These are phyloP conservation scores for Hirtodrosophila cameraria DNA, from an alignment of 2,888 invertebrate genomes.

Conservation along the genomic window DNA sequence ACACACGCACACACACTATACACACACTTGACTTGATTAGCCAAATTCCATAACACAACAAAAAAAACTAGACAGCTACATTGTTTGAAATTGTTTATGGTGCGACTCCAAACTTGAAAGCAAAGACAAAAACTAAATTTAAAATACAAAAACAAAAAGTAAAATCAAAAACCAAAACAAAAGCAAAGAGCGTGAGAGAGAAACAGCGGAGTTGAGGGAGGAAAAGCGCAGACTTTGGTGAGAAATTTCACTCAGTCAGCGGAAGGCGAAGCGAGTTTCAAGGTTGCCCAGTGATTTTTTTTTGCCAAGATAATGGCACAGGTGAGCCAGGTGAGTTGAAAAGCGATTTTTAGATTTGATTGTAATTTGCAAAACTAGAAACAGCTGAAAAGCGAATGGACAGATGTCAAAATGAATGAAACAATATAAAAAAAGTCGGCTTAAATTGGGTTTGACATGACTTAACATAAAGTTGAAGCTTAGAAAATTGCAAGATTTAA, in stretches of 20 bases:
- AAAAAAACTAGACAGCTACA: slow-evolving; percentile 43
- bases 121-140: slow-evolving; percentile 40
- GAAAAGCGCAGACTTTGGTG: slow-evolving; percentile 31
- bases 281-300: slow-evolving; percentile 52
- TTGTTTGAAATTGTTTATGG: slow-evolving; percentile 65
- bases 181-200: slow-evolving; percentile 2
- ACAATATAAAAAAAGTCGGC: slow-evolving; percentile 13
- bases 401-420: slow-evolving; percentile 33
- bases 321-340: slow-evolving; percentile 31
- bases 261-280: slow-evolving; percentile 59
- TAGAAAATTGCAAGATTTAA: slow-evolving; percentile 6
- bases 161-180: slow-evolving; percentile 38
- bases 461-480: background rate
- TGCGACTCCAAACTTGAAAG: slow-evolving; percentile 62
- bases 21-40: slow-evolving; percentile 60
- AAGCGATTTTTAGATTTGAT: slow-evolving; percentile 33
- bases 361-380: slow-evolving; percentile 24
- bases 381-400: slow-evolving; percentile 26
- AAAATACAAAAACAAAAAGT: slow-evolving; percentile 15
- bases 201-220: slow-evolving; percentile 9
- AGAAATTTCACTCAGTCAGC: slow-evolving; percentile 66
- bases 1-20: background rate
- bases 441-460: background rate
- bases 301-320: slow-evolving; percentile 48
- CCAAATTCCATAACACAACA: slow-evolving; percentile 49